Evolutionary conservation across 2,113 vertebrate genomes (phyloP).

Genomic region (Manacus vitellinus): DNA sequence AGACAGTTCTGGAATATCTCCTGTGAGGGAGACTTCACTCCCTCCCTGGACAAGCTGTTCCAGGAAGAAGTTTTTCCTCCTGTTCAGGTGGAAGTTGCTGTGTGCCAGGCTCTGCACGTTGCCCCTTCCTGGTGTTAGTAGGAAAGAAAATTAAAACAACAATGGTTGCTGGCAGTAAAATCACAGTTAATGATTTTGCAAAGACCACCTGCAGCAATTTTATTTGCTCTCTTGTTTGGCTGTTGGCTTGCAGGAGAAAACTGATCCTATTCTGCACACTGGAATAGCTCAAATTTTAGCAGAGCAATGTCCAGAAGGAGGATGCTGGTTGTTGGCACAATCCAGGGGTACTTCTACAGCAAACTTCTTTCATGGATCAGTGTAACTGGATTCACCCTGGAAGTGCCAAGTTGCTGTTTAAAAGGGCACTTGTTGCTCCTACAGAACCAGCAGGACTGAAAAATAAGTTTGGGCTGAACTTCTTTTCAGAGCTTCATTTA

Average conservation of each 20-base stretch:
- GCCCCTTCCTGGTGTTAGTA: not conserved
- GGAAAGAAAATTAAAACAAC: not conserved
- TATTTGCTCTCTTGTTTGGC: not conserved
- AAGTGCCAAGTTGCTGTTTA: fast-evolving
- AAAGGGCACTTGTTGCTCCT: not conserved
- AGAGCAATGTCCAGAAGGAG: not conserved
- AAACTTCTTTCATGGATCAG: not conserved
- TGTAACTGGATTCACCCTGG: not conserved
- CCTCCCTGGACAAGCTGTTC: not conserved
- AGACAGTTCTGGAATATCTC: not conserved
- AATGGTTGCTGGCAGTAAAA: not conserved
- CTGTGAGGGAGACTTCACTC: not conserved
- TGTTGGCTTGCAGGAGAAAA: not conserved
- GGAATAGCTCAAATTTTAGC: not conserved
- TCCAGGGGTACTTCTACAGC: not conserved
- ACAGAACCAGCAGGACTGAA: not conserved
- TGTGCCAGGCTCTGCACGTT: not conserved
- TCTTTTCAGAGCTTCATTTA: not conserved
- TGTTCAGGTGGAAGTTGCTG: not conserved
- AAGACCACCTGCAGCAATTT: not conserved
- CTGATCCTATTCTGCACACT: not conserved
- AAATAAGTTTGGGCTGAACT: not conserved
- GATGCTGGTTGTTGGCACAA: not conserved
- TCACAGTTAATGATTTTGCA: not conserved
- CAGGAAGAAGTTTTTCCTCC: not conserved